phyloP scores from a whole-genome alignment of 1,140 invertebrate species.

The Tetraneura akinire region DNA sequence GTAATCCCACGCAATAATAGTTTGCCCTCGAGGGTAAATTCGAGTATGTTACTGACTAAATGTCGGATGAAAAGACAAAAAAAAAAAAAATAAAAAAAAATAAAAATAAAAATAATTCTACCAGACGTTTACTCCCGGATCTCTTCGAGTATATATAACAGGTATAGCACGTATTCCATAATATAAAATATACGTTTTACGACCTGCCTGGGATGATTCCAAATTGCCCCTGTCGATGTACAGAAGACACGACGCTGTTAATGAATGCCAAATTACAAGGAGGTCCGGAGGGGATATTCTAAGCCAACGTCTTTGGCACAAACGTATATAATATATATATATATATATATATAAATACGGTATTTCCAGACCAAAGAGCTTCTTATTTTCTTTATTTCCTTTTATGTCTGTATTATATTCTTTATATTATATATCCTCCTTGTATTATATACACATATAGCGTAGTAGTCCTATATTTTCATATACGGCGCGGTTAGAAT shows the following conservation, averaged over 20 bases:
- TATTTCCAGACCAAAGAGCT: neutral
- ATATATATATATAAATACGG: conserved; percentile 7
- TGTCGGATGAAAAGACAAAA: neutral
- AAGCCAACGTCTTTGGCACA: conserved; percentile 19
- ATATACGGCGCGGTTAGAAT: neutral
- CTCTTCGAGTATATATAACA: too few relatives aligned
- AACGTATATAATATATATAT: too few relatives aligned
- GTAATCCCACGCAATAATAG: neutral
- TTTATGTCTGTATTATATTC: neutral
- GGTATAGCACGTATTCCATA: neutral
- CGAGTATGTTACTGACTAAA: neutral
- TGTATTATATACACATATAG: too few relatives aligned
- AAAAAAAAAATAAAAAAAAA: too few relatives aligned
- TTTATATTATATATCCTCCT: neutral
- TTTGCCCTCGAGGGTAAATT: neutral
- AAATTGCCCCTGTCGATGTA: conserved; percentile 9
- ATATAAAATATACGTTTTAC: conserved; percentile 18
- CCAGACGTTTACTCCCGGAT: neutral
- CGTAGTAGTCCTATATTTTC: neutral
- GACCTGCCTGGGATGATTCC: conserved; percentile 14
- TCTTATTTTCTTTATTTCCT: conserved; percentile 23
- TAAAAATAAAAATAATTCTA: too few relatives aligned
- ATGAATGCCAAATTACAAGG: conserved; percentile 27
- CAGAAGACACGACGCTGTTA: neutral
- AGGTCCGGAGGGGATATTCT: neutral